A percentile compares a stretch with the other conserved stretches of the same genome.
Conservation (phyloP, 2,888 invertebrate species). For the Toxonevra muliebris region DNA sequence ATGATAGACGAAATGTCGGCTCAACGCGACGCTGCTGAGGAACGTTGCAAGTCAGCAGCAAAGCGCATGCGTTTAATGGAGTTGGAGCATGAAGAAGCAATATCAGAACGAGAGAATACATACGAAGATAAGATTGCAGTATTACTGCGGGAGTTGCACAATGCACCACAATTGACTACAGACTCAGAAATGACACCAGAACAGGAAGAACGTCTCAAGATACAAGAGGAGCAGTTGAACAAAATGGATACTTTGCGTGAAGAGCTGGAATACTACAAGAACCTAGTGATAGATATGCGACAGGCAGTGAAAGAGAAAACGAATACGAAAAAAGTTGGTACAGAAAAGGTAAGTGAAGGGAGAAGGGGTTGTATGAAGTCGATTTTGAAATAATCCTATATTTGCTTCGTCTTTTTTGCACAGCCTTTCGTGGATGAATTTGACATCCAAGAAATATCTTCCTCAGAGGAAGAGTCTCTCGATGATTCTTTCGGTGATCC, state of each 20-base stretch:
- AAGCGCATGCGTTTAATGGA: slow-evolving; percentile 67
- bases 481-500: slow-evolving; percentile 42
- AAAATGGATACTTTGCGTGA: slow-evolving; percentile 50
- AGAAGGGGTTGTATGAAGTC: no score
- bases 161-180: slow-evolving; percentile 34
- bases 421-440: slow-evolving; percentile 28
- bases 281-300: slow-evolving; percentile 42
- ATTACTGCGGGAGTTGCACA: slow-evolving; percentile 50
- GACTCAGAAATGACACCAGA: slow-evolving; percentile 44
- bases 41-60: slow-evolving; percentile 59
- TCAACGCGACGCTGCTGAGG: slow-evolving; percentile 64
- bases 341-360: slow-evolving; percentile 29
- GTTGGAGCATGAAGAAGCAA: slow-evolving; percentile 67
- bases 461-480: slow-evolving; percentile 31
- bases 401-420: slow-evolving; percentile 24
- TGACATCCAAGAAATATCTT: slow-evolving; percentile 23
- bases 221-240: slow-evolving; percentile 51
- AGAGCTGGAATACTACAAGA: slow-evolving; percentile 48
- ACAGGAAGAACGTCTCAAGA: slow-evolving; percentile 47
- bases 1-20: slow-evolving; percentile 67
- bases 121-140: slow-evolving; percentile 71
- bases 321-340: slow-evolving; percentile 24
- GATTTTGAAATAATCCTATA: slow-evolving; percentile 11
- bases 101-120: slow-evolving; percentile 68
- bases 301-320: slow-evolving; percentile 40